Percentiles rank a stretch among this genome's conserved stretches.
Evolutionary conservation across 2,113 vertebrate species (phyloP).

Genomic region (Ophthalmolycus amberensis): DNA sequence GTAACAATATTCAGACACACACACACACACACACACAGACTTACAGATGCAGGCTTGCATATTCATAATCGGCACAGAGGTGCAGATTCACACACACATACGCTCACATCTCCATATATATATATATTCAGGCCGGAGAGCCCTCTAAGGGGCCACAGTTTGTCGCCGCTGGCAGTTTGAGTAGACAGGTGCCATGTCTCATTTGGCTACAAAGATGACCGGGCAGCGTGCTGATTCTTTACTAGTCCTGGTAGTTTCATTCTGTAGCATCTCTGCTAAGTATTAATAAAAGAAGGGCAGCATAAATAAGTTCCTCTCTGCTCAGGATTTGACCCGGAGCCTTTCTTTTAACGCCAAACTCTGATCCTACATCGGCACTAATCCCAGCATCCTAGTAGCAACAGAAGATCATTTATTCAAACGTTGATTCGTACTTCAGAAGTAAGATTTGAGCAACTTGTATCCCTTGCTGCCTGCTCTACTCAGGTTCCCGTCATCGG

Average conservation of each 20-base stretch:
- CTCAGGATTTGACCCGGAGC: background rate
- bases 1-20: slow-evolving; percentile 18
- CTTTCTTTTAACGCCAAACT: background rate
- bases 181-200: slow-evolving; percentile 48
- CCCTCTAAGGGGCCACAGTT: slow-evolving; percentile 3
- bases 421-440: background rate
- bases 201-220: slow-evolving; percentile 38
- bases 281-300: background rate
- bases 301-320: background rate
- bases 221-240: slow-evolving; percentile 22
- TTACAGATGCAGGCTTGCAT: background rate
- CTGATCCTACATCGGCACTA: background rate
- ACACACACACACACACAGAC: background rate
- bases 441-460: background rate
- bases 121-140: background rate
- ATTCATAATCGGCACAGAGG: slow-evolving; percentile 3
- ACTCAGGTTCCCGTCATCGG: background rate
- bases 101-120: background rate
- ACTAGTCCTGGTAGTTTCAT: background rate
- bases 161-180: slow-evolving; percentile 29
- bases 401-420: background rate
- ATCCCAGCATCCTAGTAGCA: background rate
- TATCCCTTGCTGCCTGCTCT: background rate
- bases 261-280: background rate
- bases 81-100: slow-evolving; percentile 17